Evolutionary conservation across 2,888 invertebrate genomes (phyloP), one percentile per base, ranked within the genome.

Genomic region (Drosophila sordidula): DNA sequence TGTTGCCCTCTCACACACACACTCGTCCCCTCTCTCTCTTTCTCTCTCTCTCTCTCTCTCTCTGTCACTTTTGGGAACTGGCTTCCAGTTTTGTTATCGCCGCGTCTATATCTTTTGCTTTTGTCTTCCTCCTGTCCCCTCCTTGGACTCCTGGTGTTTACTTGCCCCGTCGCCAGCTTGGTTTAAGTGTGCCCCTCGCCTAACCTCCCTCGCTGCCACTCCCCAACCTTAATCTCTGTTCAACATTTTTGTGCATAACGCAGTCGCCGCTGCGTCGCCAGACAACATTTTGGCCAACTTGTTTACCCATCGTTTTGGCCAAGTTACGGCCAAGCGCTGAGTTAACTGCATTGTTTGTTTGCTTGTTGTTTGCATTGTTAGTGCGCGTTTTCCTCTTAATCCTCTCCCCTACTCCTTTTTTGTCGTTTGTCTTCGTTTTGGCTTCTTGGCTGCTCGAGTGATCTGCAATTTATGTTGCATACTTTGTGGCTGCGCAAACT

Each of bases 71-170:
- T 71, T 54, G 62, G 59, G 54, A 52, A 47, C 59, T 70, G 68
- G 80, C 88, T 76, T 75, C 83, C 72, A 79, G 75, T 80, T 86
- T 69, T 59, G 69, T 75, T 87, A 78, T 85, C 86, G 66, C 45
- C 6, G 52, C 58, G 64, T 79, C 73, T 80, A 75, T 59, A 80
- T 87, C 89, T 80, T 54, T 22, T 38, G 57, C 46, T 55, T 71
- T 61, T 69, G 62, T 66, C 59, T 56, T 39, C 25, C 16, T 8
- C 32, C 32, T 26, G 26, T 26, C 38, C 63, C 49, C n/a, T 6
- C 70, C 65, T 57, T 62, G 65, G 62, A 41, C 61, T 22, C 5
- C 6, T 29, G 2, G 8, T 29, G 26, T 8, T 8, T 6, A 8
- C 63, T 44, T 22, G 46, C 54, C 57, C 22, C 49, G 70, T 70